Evolutionary conservation across 2,797 vertebrate genomes (phyloP), one percentile per base, ranked within the genome.

Genomic region (Taenioides sp.): DNA sequence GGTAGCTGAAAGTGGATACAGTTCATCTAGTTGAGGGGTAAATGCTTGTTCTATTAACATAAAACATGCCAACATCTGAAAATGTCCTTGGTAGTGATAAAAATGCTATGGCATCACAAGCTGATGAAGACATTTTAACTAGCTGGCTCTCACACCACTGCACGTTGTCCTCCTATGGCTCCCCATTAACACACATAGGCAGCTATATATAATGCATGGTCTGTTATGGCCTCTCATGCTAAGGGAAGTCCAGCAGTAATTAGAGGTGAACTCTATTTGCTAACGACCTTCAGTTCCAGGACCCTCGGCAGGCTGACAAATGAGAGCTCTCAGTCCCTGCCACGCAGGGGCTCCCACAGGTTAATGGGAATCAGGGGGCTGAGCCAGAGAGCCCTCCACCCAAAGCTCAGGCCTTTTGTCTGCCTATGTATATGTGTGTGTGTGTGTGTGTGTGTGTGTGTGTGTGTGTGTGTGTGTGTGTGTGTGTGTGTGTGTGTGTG

Each of bases 211-310:
- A 67, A 80, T 69, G 57, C 62, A 72, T 22, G 11, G 60, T 69
- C 59, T 58, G 43, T 67, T 70, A 79, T 74, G 50, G 27, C 27
- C 47, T 65, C 72, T 67, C 75, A 63, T 70, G 43, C 76, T 62
- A 59, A 71, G 71, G 70, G 70, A 84, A 74, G 86, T 80, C 77
- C 79, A 80, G 79, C 85, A 84, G 88, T 94, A 93, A 93, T 95
- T 92, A 91, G 85, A 82, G 76, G 75, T 88, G 79, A 92, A 90
- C 89, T 91, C 80, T 77, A 90, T 91, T 92, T 92, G 86, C 86
- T 90, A 87, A 88, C 71, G 80, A 92, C 86, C 88, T 92, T 90
- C 85, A 88, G 89, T 76, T 86, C 73, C 77, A 75, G 84, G 86
- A 89, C 82, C 87, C 84, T 76, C 58, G 61, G 76, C 75, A 80